Evolutionary conservation across 53 echinoderm and acorn worm species (phyloP), one percentile per base, ranked within the genome.

Genomic region (Henricia sp.): DNA sequence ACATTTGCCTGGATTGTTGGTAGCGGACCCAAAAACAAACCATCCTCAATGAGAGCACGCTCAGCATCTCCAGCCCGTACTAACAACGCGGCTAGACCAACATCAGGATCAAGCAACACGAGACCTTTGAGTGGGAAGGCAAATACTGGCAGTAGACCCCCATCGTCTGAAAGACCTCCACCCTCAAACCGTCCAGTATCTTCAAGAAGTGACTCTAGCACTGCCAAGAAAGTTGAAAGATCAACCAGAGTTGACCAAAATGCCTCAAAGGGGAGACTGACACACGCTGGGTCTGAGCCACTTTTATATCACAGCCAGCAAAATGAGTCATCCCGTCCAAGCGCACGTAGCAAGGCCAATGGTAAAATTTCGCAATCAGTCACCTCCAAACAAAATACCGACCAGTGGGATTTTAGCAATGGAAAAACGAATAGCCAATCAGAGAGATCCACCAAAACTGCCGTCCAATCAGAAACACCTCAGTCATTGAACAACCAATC

Each of bases 61-160:
- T 89, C 92, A 67, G 88, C 92, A n/a, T 89, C 92, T 21, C 89
- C 92, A 54, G 77, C 92, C 40, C 55, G 89, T 20, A 68, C 68
- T 11, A 50, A 27, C 33, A 39, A 19, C 35, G 8, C 42, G 4
- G 27, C 46, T 19, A 43, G 33, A 19, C 27, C 80, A 40, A 33
- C 36, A 8, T 48, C 24, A 4, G 80, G 63, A 63, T 6, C 29
- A 48, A 80, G 9, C 63, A 70, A 43, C 52, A 19, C 43, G 6
- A 74, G 72, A 52, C 56, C 68, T 14, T 33, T 29, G 16, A 74
- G 74, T 73, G 90, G 86, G 4, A 70, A 70, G 54, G 28, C 28
- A 11, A 50, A 6, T 57, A 50, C 68, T 30, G 50, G 54, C 26
- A 64, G 20, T 51, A 83, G 71, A 78, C 83, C 44, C 29, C 72